A percentile compares a stretch with the other conserved stretches of the same genome.
Evolutionary conservation across 2,797 vertebrate genomes (phyloP).

Genomic region (Glossophaga mutica): DNA sequence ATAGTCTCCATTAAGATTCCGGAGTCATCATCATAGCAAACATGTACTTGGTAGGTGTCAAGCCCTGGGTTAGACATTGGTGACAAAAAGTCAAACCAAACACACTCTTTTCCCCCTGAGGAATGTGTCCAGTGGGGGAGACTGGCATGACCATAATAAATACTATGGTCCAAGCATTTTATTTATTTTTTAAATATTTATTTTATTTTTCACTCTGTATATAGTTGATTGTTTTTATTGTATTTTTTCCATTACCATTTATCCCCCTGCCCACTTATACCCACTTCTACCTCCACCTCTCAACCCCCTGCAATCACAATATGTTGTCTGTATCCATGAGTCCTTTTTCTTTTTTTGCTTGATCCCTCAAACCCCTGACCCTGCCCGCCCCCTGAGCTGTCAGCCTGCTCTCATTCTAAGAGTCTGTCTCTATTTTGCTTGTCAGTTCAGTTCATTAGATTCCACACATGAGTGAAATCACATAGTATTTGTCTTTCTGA

Average conservation of each 20-base stretch:
- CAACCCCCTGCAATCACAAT: not conserved
- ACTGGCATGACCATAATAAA: not conserved
- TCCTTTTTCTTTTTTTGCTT: not conserved
- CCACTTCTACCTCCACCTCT: not conserved
- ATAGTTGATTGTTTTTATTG: not conserved
- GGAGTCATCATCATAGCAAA: not conserved
- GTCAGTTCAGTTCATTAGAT: not conserved
- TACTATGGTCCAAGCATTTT: not conserved
- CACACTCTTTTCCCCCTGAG: not conserved
- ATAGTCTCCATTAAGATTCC: not conserved
- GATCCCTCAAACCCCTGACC: not conserved
- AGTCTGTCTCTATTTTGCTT: not conserved
- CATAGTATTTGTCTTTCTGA: not conserved
- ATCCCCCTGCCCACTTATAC: not conserved
- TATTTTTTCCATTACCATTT: not conserved
- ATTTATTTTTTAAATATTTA: not conserved
- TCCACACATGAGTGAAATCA: not conserved
- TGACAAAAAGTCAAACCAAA: not conserved
- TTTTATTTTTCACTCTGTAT: not conserved
- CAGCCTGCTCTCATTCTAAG: not conserved
- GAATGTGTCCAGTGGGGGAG: not conserved
- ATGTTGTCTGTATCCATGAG: not conserved
- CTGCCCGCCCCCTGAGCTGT: not conserved
- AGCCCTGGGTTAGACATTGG: not conserved
- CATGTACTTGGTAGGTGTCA: not conserved